Percentiles rank a stretch among this genome's conserved stretches.
Evolutionary conservation across 2,113 vertebrate species (phyloP).

Genomic region (Austrofundulus limnaeus): DNA sequence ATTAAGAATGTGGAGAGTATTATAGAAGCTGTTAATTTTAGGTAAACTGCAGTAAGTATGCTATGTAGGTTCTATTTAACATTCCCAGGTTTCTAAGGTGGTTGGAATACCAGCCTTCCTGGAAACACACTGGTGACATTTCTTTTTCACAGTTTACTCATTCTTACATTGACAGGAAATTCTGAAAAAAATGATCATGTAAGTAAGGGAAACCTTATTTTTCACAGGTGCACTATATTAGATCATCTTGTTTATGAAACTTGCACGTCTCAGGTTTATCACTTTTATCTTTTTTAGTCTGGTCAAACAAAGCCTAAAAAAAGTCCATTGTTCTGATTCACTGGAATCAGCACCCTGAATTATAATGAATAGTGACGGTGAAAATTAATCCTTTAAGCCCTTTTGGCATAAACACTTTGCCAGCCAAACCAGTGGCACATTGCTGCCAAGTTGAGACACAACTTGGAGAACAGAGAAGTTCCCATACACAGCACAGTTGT

Average conservation of each 20-base stretch:
- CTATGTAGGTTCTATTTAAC: slow-evolving; percentile 5
- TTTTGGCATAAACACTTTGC: slow-evolving; percentile 30
- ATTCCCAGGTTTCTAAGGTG: slow-evolving; percentile 3
- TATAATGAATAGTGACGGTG: slow-evolving; percentile 42
- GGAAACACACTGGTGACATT: not conserved
- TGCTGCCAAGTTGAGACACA: slow-evolving; percentile 45
- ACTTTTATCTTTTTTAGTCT: slow-evolving; percentile 9
- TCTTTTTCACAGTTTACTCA: not conserved
- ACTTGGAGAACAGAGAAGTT: slow-evolving; percentile 47
- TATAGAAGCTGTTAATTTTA: slow-evolving; percentile 14
- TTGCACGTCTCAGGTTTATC: slow-evolving; percentile 1
- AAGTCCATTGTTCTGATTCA: slow-evolving; percentile 54
- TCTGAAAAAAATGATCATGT: not conserved
- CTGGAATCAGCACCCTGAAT: slow-evolving; percentile 49
- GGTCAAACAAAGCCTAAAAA: slow-evolving; percentile 59
- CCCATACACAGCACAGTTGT: slow-evolving; percentile 39
- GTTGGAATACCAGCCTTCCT: not conserved
- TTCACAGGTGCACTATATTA: not conserved
- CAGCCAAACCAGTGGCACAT: slow-evolving; percentile 54
- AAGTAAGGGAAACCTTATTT: not conserved
- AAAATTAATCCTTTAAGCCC: slow-evolving; percentile 57
- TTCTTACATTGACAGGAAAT: slow-evolving; percentile 2
- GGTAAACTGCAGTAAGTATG: not conserved
- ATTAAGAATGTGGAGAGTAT: slow-evolving; percentile 11
- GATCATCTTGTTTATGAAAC: not conserved